These are phyloP conservation scores for Penaeus chinensis DNA, from an alignment of 1,140 invertebrate species.

Conservation along the genomic window DNA sequence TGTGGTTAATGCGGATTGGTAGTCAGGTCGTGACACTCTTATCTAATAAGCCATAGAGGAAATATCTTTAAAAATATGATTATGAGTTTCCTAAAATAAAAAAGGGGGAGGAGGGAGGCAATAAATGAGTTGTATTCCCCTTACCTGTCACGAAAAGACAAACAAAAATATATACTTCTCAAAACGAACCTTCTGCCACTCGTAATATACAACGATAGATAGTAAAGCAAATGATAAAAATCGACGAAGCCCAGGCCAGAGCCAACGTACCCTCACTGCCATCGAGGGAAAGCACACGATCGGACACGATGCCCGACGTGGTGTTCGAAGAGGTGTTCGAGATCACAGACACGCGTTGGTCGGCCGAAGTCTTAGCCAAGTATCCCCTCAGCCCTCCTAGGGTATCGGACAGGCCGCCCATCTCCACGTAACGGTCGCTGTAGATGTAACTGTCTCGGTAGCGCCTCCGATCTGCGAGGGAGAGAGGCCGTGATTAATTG, in stretches of 20 bases:
- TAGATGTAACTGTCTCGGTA: conserved; percentile 71
- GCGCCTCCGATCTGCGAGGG: conserved; percentile 67
- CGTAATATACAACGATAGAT: too few species aligned
- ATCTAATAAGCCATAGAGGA: too few species aligned
- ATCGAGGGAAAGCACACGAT: conserved; percentile 92
- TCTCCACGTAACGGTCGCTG: conserved; percentile 66
- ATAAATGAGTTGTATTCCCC: too few species aligned
- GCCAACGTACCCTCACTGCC: conserved; percentile 75
- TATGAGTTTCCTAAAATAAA: too few species aligned
- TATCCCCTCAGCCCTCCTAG: conserved; percentile 80
- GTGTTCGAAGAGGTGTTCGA: conserved; percentile 93
- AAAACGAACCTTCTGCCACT: too few species aligned
- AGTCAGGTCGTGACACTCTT: too few species aligned
- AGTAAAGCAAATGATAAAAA: not conserved
- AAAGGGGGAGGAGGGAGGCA: too few species aligned
- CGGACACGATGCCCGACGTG: conserved; percentile 94
- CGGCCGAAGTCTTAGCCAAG: conserved; percentile 78
- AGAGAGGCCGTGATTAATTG: not conserved
- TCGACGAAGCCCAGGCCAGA: not conserved
- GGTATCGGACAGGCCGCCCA: conserved; percentile 88
- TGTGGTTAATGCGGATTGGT: too few species aligned
- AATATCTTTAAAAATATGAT: too few species aligned
- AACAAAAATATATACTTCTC: too few species aligned
- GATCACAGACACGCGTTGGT: conserved; percentile 90
- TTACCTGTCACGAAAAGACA: too few species aligned